A percentile compares a stretch with the other conserved stretches of the same genome.
phyloP scores from a whole-genome alignment of 2,113 vertebrate genomes.

The Myiozetetes cayanensis region DNA sequence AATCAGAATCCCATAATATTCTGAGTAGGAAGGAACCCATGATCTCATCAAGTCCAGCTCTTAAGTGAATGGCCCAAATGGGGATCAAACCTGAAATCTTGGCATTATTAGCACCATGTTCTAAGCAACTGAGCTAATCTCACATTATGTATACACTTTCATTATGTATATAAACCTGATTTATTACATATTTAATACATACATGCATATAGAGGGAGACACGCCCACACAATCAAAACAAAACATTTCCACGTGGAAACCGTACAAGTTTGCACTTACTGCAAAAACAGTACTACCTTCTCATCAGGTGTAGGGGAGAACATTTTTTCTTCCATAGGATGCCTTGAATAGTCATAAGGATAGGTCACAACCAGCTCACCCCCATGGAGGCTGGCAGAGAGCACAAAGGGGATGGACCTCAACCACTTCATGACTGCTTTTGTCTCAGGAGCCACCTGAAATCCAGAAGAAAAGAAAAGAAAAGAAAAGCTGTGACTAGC shows the following conservation, averaged over 20 bases:
- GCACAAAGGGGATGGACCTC: conserved; percentile 85
- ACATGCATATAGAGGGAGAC: neutral
- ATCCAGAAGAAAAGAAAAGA: neutral
- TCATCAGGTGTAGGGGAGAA: conserved; percentile 94
- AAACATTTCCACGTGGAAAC: neutral
- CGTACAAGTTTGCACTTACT: neutral
- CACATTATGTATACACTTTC: neutral
- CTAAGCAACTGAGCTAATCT: neutral
- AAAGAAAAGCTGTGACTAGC: neutral
- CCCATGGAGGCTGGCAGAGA: conserved; percentile 94
- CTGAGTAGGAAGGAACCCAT: neutral
- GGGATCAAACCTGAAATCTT: neutral
- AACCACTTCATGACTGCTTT: conserved; percentile 97
- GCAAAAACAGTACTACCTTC: conserved; percentile 76
- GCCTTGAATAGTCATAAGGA: conserved; percentile 91
- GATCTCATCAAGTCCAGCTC: neutral
- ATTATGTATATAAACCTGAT: neutral
- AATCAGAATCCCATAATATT: neutral
- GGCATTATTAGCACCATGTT: neutral
- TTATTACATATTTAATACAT: neutral
- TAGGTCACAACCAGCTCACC: conserved; percentile 95
- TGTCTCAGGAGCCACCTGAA: conserved; percentile 94
- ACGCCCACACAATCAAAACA: neutral
- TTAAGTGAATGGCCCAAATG: neutral
- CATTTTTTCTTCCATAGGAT: conserved; percentile 88